A percentile compares a stretch with the other conserved stretches of the same genome.
These are phyloP conservation scores for Bimastos eiseni DNA, from an alignment of 2,888 invertebrate species.

Conservation along the genomic window DNA sequence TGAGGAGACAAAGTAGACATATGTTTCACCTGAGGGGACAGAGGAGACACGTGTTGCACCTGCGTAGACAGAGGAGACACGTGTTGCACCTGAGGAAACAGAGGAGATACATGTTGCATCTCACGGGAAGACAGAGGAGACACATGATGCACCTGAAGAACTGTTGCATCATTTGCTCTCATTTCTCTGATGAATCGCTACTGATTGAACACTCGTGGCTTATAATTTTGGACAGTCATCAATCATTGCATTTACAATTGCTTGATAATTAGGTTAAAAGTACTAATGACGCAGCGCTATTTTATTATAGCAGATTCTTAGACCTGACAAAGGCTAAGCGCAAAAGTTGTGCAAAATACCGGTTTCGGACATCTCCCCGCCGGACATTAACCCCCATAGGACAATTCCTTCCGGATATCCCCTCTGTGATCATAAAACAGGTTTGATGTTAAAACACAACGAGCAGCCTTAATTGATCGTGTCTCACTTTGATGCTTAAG, in stretches of 20 bases:
- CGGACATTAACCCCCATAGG: too few species aligned
- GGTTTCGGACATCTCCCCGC: too few species aligned
- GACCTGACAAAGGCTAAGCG: neutral
- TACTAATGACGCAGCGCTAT: neutral
- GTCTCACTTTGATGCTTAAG: too few species aligned
- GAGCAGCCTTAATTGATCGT: too few species aligned
- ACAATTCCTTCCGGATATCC: too few species aligned
- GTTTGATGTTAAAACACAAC: too few species aligned
- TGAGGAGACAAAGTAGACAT: too few species aligned
- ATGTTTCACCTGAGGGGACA: too few species aligned
- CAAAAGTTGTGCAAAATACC: neutral
- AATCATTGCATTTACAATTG: neutral
- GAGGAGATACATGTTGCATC: neutral
- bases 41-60: too few species aligned
- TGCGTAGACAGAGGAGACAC: too few species aligned
- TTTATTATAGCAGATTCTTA: neutral
- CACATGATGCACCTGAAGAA: slow-evolving; percentile 8
- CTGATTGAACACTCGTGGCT: neutral
- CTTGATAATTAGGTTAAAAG: neutral
- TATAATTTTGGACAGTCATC: neutral
- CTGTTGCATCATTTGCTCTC: neutral
- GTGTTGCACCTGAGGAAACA: too few species aligned
- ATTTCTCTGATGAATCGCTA: neutral
- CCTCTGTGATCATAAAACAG: too few species aligned
- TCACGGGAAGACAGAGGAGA: neutral